Conservation (phyloP, 1,140 invertebrate species). For the Rhizoglyphus robini region DNA sequence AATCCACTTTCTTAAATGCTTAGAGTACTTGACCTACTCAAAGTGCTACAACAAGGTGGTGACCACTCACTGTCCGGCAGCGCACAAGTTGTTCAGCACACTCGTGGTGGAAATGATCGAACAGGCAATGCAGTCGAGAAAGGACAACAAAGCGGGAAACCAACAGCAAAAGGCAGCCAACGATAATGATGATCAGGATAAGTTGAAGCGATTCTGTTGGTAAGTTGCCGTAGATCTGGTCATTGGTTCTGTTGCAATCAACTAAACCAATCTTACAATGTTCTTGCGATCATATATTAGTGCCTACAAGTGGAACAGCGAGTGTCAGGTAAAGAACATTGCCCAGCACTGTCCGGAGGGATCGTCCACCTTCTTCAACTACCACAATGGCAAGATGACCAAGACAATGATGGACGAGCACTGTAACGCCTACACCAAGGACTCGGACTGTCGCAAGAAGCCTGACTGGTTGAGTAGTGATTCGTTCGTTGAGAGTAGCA, state of each 20-base stretch:
- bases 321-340: not conserved
- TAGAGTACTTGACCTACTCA: not conserved
- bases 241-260: too few species aligned
- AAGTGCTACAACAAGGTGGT: too few species aligned
- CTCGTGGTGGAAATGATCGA: not conserved
- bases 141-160: not conserved
- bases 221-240: not conserved
- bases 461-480: too few species aligned
- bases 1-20: not conserved
- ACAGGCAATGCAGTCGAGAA: too few species aligned
- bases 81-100: not conserved
- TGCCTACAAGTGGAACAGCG: not conserved
- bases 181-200: not conserved
- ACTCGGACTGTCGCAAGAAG: too few species aligned
- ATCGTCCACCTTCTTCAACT: not conserved
- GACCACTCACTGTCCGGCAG: too few species aligned
- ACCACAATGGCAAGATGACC: not conserved
- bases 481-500: too few species aligned
- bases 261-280: not conserved
- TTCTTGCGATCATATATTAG: too few species aligned
- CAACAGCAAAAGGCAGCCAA: not conserved
- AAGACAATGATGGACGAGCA: not conserved
- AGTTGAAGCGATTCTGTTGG: not conserved
- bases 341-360: not conserved
- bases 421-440: too few species aligned